Conservation (phyloP, 2,888 invertebrate genomes). For the Lasioglossum leucozonium region DNA sequence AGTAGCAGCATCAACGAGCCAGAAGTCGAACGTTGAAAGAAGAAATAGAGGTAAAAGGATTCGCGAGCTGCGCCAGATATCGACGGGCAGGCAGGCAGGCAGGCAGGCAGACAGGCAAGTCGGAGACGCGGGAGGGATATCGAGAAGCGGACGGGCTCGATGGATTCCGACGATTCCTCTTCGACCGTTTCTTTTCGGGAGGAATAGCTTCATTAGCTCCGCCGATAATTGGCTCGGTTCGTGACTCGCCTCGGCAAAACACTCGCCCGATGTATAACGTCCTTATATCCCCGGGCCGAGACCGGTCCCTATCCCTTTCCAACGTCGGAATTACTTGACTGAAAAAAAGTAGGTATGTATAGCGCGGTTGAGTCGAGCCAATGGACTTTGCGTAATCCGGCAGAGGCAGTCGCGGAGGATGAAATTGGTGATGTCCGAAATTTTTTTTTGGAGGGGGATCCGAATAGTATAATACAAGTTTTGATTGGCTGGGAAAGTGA, state of each 20-base stretch:
- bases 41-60: constrained; percentile 3
- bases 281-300: constrained; percentile 58
- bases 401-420: neutral
- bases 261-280: constrained; percentile 40
- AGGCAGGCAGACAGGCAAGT: neutral
- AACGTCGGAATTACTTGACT: neutral
- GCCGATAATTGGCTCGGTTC: constrained; percentile 69
- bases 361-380: neutral
- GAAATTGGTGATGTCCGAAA: neutral
- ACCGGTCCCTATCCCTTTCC: neutral
- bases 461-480: neutral
- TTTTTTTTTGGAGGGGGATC: neutral
- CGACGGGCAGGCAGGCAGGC: neutral
- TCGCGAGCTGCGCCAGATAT: constrained; percentile 13
- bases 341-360: neutral
- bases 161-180: constrained; percentile 53
- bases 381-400: neutral
- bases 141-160: constrained; percentile 5
- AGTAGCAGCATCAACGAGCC: neutral
- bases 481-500: neutral
- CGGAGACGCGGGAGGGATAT: constrained; percentile 10
- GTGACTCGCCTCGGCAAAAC: constrained; percentile 67
- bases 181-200: constrained; percentile 45
- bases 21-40: constrained; percentile 3
- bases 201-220: constrained; percentile 67